Evolutionary conservation across 2,888 invertebrate genomes (phyloP), one percentile per base, ranked within the genome.

Genomic region (Leptogaster cylindrica): DNA sequence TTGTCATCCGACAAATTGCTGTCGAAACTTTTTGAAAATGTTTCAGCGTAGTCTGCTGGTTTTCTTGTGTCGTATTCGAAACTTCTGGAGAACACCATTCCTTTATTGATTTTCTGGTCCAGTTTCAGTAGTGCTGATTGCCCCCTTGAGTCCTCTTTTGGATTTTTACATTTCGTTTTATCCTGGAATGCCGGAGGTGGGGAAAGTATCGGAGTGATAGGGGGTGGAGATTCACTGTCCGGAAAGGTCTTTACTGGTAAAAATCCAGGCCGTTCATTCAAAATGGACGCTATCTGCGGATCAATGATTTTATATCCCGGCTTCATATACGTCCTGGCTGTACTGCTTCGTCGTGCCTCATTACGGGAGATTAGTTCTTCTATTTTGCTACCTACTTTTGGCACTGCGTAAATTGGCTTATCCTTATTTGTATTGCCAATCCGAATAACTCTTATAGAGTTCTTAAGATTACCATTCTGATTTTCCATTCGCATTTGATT

Each of bases 121-220:
- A 50, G 74, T 71, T 72, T 75, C 79, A 68, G 69, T 3, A 20
- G 28, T 8, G 51, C 51, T 8, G 28, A 50, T 10, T 18, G 12
- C 6, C 14, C 28, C 74, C 75, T 8, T 71, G 75, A 0, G 76
- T 72, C 20, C 76, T 78, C 50, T 12, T 73, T 72, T 20, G 75
- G 74, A 10, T 20, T 64, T 16, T 76, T 74, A 2, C 73, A 69
- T 41, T 75, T 75, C 2, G 74, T 74, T 67, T 78, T 79, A 72
- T 88, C 88, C 75, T 89, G 88, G 76, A 89, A 89, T 7, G 88
- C 88, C 7, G 87, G 88, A 0, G 88, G 88, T 7, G 88, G 88
- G 12, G 88, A 88, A 50, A 89, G 84, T 68, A 89, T 89, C 5
- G 88, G 88, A 1, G 88, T 88, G 10, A 87, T 80, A n/a, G 87